A percentile compares a stretch with the other conserved stretches of the same genome.
Conservation (phyloP, 1,140 invertebrate genomes). For the Diploscapter pachys region DNA sequence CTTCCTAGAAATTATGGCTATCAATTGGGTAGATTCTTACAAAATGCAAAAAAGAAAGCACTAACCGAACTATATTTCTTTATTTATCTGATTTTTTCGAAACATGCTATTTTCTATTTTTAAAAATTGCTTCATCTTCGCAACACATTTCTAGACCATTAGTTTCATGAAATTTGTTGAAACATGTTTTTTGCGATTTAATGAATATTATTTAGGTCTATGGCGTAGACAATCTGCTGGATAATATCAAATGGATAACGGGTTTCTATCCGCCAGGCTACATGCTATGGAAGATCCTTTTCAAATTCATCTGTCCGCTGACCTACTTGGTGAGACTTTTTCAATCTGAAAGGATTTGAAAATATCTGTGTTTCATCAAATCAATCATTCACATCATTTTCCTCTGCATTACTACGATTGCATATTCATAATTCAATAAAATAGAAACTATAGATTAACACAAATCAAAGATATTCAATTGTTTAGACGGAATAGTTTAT, state of each 20-base stretch:
- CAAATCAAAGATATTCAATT: too few species aligned
- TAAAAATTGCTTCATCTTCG: not conserved
- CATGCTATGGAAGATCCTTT: constrained; percentile 42
- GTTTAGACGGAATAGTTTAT: not conserved
- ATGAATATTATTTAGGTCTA: constrained; percentile 33
- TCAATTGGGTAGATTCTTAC: constrained; percentile 45
- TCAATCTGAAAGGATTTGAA: too few species aligned
- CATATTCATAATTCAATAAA: too few species aligned
- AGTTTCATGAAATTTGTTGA: constrained; percentile 35
- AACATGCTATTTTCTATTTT: constrained; percentile 15
- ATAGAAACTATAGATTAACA: too few species aligned
- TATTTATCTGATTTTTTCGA: constrained; percentile 38
- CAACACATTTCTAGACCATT: not conserved
- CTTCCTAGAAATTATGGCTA: constrained; percentile 54
- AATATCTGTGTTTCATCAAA: too few species aligned
- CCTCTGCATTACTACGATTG: too few species aligned
- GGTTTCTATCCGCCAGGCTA: constrained; percentile 47
- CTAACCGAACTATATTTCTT: too few species aligned
- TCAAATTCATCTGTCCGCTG: constrained; percentile 57
- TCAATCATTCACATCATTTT: too few species aligned
- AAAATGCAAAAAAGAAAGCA: not conserved
- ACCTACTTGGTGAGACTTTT: constrained; percentile 46
- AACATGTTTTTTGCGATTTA: constrained; percentile 2
- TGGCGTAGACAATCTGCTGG: constrained; percentile 55
- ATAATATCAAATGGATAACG: constrained; percentile 55